Conservation (phyloP, 2,113 vertebrate genomes). For the Erinaceus europaeus region DNA sequence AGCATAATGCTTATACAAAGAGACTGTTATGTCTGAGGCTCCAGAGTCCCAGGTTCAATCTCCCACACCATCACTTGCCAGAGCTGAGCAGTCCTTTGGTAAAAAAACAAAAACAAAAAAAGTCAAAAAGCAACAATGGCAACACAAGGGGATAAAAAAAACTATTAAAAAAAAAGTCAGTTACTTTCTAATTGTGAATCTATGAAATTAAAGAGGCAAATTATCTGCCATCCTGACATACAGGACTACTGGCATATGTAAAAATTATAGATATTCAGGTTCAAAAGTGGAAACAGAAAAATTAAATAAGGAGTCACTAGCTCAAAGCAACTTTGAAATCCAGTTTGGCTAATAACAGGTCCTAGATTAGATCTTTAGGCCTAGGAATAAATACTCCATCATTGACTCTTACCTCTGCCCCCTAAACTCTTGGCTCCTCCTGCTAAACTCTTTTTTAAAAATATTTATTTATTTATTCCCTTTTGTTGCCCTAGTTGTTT, state of each 20-base stretch:
- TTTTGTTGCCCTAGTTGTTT: too few relatives aligned
- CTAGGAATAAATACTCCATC: background rate
- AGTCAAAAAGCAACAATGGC: too few relatives aligned
- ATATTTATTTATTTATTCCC: too few relatives aligned
- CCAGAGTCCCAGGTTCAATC: too few relatives aligned
- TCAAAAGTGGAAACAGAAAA: background rate
- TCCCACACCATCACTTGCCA: too few relatives aligned
- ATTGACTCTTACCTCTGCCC: background rate
- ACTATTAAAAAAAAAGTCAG: too few relatives aligned
- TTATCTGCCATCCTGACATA: background rate
- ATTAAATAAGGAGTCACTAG: background rate
- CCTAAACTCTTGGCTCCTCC: background rate
- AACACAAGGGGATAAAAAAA: too few relatives aligned
- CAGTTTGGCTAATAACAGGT: background rate
- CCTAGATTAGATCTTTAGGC: background rate
- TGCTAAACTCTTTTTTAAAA: background rate
- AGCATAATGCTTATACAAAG: too few relatives aligned
- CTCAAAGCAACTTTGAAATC: constrained; percentile 15
- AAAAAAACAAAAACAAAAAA: too few relatives aligned
- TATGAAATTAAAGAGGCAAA: background rate
- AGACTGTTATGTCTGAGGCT: too few relatives aligned
- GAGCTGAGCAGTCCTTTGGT: too few relatives aligned
- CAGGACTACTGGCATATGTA: background rate
- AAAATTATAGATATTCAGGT: background rate
- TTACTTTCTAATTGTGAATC: background rate